phyloP scores from a whole-genome alignment of 2,113 vertebrate genomes.

The Seriola aureovittata region DNA sequence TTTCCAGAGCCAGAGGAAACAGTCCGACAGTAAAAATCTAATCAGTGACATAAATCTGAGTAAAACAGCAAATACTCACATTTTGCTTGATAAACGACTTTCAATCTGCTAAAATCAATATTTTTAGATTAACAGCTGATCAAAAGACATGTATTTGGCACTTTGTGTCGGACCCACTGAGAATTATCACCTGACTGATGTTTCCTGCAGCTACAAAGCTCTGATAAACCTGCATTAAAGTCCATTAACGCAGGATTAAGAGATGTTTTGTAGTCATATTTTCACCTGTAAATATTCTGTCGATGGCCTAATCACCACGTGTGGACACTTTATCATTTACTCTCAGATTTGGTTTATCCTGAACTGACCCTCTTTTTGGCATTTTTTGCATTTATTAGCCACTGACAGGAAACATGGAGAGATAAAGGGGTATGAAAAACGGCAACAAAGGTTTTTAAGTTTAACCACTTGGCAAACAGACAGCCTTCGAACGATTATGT shows the following conservation, averaged over 20 bases:
- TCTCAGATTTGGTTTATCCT: no score
- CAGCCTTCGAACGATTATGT: no score
- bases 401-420: neutral
- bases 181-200: neutral
- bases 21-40: no score
- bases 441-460: no score
- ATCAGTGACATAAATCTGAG: no score
- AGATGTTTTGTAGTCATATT: neutral
- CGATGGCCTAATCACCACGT: neutral
- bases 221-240: neutral
- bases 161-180: neutral
- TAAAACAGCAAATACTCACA: no score
- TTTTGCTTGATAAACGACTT: neutral
- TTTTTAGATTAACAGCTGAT: constrained; percentile 17
- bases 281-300: neutral
- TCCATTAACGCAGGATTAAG: neutral
- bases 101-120: neutral
- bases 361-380: no score
- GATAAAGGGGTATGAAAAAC: no score
- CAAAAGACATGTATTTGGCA: neutral
- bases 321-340: neutral
- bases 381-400: no score
- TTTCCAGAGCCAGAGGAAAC: no score
- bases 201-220: neutral
- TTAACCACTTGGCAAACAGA: no score